A percentile compares a stretch with the other conserved stretches of the same genome.
These are phyloP conservation scores for Hemicrepidius hirtus DNA, from an alignment of 2,888 invertebrate species.

Conservation along the genomic window DNA sequence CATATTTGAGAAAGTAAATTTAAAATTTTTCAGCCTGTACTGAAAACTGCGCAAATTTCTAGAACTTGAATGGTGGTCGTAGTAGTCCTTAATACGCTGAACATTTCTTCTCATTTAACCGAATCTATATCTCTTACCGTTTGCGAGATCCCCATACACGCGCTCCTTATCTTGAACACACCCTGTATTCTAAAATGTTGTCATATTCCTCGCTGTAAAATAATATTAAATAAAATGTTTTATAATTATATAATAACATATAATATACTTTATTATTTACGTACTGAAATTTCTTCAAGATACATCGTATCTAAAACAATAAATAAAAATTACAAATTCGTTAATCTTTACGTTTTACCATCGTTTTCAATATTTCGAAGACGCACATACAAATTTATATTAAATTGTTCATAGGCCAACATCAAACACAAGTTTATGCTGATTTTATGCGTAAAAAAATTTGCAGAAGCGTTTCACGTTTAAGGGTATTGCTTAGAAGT, in stretches of 20 bases:
- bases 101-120: too few species aligned
- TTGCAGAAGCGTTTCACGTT: slow-evolving; percentile 30
- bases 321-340: slow-evolving; percentile 8
- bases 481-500: slow-evolving; percentile 70
- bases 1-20: too few species aligned
- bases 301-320: slow-evolving; percentile 32
- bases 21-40: too few species aligned
- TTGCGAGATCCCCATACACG: too few species aligned
- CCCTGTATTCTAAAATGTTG: too few species aligned
- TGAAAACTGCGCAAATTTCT: too few species aligned
- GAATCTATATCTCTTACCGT: too few species aligned
- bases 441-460: slow-evolving; percentile 20
- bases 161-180: too few species aligned
- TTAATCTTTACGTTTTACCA: slow-evolving; percentile 1
- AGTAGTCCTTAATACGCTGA: too few species aligned
- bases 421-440: slow-evolving; percentile 24
- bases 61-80: too few species aligned
- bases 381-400: slow-evolving; percentile 19
- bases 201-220: too few species aligned
- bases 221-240: neutral
- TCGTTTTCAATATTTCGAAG: slow-evolving; percentile 11
- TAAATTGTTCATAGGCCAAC: slow-evolving; percentile 36
- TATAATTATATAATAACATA: slow-evolving; percentile 28
- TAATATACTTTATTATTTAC: slow-evolving; percentile 37
- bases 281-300: slow-evolving; percentile 26